These are phyloP conservation scores for Condylura cristata DNA, from an alignment of 2,113 vertebrate genomes.

Conservation along the genomic window DNA sequence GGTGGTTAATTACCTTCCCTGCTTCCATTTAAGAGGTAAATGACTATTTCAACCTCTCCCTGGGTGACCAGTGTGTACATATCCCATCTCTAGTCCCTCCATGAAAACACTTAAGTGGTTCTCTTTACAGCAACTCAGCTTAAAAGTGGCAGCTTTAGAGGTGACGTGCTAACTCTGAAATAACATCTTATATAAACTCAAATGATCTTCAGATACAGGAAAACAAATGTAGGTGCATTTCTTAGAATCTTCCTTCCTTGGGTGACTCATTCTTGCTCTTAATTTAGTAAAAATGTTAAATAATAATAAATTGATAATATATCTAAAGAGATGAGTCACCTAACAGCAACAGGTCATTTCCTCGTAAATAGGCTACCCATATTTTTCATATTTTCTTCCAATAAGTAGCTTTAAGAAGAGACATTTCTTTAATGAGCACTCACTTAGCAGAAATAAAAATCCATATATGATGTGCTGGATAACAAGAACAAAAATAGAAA, in stretches of 20 bases:
- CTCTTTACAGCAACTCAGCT: constrained; percentile 75
- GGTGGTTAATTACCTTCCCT: constrained; percentile 83
- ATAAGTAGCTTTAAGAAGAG: background rate
- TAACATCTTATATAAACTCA: constrained; percentile 74
- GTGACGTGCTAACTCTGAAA: constrained; percentile 76
- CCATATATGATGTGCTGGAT: constrained; percentile 6
- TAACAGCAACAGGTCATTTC: constrained; percentile 28
- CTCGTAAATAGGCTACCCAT: background rate
- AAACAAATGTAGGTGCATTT: background rate
- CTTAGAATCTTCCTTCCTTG: background rate
- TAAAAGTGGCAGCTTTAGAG: constrained; percentile 68
- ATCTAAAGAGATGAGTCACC: constrained; percentile 32
- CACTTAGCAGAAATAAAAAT: constrained; percentile 52
- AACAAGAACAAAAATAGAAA: constrained; percentile 47
- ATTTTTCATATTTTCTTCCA: constrained; percentile 25
- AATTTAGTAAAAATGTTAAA: constrained; percentile 39
- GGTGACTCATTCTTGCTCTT: constrained; percentile 37
- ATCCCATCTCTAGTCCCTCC: constrained; percentile 43
- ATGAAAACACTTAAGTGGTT: constrained; percentile 72
- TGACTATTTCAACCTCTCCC: constrained; percentile 84
- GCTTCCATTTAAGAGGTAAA: constrained; percentile 83
- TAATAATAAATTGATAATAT: constrained; percentile 53
- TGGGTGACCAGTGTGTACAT: constrained; percentile 69
- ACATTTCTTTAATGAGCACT: constrained; percentile 31
- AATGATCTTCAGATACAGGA: background rate